phyloP scores from a whole-genome alignment of 1,140 invertebrate species.

The Andricus grossulariae region DNA sequence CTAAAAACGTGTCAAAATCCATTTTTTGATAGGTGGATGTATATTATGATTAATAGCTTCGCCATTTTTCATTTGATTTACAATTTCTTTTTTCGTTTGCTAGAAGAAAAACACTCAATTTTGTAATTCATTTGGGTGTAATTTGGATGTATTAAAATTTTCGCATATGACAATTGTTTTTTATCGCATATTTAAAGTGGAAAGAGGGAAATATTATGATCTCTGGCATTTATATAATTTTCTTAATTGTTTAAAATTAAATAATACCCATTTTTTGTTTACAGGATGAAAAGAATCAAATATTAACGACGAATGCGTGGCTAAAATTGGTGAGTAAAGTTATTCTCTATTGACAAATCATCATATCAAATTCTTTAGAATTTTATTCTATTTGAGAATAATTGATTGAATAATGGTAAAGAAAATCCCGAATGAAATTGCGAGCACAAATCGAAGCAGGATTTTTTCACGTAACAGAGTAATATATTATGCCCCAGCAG shows the following conservation, averaged over 20 bases:
- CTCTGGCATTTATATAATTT: not conserved
- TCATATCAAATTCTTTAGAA: not conserved
- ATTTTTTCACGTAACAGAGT: conserved; percentile 14
- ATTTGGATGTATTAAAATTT: too few species aligned
- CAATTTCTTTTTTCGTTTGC: too few species aligned
- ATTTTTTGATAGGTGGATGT: too few species aligned
- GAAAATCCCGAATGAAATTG: not conserved
- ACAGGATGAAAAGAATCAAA: conserved; percentile 92
- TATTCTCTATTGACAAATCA: not conserved
- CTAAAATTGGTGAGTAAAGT: conserved; percentile 93
- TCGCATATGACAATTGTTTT: too few species aligned
- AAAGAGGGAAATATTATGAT: too few species aligned
- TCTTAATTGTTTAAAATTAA: conserved; percentile 5
- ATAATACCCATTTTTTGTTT: conserved; percentile 52
- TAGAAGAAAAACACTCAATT: too few species aligned
- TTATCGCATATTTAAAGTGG: too few species aligned
- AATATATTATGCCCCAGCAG: conserved; percentile 6
- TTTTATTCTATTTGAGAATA: not conserved
- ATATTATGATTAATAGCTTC: too few species aligned
- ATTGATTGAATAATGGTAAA: not conserved
- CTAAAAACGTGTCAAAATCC: too few species aligned
- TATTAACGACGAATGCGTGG: conserved; percentile 97
- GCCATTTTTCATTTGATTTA: too few species aligned
- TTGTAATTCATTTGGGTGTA: too few species aligned
- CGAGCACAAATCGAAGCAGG: conserved; percentile 1